Conservation (phyloP, 2,797 vertebrate species). For the Neosilurus mollespiculum region DNA sequence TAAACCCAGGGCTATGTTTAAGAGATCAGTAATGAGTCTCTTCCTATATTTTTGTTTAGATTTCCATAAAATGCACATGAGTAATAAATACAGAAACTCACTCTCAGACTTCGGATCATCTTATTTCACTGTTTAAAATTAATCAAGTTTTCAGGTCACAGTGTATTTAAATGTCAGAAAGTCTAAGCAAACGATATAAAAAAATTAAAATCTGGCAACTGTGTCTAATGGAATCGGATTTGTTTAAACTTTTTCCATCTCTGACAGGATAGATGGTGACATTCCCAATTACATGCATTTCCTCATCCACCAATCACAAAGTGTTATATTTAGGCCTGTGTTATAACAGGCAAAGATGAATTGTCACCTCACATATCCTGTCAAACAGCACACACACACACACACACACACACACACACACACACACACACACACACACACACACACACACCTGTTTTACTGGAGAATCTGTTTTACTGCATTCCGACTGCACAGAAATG, state of each 20-base stretch:
- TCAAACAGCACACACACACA: not conserved
- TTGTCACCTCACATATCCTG: slow-evolving; percentile 4
- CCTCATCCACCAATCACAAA: slow-evolving; percentile 34
- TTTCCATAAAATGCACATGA: not conserved
- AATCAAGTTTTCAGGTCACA: not conserved
- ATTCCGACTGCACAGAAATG: not conserved
- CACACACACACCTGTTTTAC: not conserved
- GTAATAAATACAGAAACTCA: not conserved
- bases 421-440: not conserved
- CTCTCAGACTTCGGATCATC: not conserved
- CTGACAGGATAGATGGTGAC: slow-evolving; percentile 25
- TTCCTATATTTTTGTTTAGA: not conserved
- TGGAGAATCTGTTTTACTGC: not conserved
- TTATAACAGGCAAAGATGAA: slow-evolving; percentile 12
- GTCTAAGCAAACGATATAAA: too few species aligned
- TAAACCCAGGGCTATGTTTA: too few species aligned
- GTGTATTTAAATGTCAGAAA: slow-evolving; percentile 21
- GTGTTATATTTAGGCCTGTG: slow-evolving; percentile 33
- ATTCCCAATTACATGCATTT: slow-evolving; percentile 28
- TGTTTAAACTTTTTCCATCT: slow-evolving; percentile 15
- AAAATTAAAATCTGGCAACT: not conserved
- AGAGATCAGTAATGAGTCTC: not conserved
- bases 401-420: slow-evolving; percentile 1
- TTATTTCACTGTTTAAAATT: not conserved
- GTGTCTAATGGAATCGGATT: slow-evolving; percentile 13